Percentiles rank a stretch among this genome's conserved stretches.
These are phyloP conservation scores for Eilema griseolum DNA, from an alignment of 2,888 invertebrate species.

Conservation along the genomic window DNA sequence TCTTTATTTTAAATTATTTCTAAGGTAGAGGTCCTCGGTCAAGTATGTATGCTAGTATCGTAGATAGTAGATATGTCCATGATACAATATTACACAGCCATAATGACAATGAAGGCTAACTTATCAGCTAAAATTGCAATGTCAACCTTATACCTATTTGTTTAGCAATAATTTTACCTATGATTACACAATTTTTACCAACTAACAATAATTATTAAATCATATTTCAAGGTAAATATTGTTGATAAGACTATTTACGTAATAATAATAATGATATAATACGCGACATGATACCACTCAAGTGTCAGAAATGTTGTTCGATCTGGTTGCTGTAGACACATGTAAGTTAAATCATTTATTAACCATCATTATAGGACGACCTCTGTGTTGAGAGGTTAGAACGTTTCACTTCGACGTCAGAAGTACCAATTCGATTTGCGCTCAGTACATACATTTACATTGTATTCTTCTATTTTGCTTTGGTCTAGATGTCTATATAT, in stretches of 20 bases:
- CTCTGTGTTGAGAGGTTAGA: not conserved
- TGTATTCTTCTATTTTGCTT: not conserved
- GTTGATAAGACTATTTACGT: conserved; percentile 47
- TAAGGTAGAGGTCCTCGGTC: not conserved
- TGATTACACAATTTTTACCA: conserved; percentile 14
- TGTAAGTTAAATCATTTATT: conserved; percentile 46
- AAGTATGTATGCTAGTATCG: not conserved
- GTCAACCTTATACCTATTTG: conserved; percentile 1
- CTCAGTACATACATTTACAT: not conserved
- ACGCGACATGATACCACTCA: conserved; percentile 25
- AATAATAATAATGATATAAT: conserved; percentile 44
- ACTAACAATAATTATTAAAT: conserved; percentile 34
- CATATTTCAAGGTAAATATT: conserved; percentile 36
- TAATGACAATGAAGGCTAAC: not conserved
- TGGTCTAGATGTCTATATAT: not conserved
- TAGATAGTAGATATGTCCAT: not conserved
- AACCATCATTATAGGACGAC: not conserved
- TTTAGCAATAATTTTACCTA: conserved; percentile 9
- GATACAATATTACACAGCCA: not conserved
- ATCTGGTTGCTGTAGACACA: conserved; percentile 39
- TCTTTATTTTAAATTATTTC: not conserved
- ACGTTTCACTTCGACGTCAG: not conserved
- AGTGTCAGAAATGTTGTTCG: conserved; percentile 43
- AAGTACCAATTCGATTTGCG: not conserved
- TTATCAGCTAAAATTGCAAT: conserved; percentile 13